Conservation (phyloP, 1,140 invertebrate species). For the Magallana ariakensis region DNA sequence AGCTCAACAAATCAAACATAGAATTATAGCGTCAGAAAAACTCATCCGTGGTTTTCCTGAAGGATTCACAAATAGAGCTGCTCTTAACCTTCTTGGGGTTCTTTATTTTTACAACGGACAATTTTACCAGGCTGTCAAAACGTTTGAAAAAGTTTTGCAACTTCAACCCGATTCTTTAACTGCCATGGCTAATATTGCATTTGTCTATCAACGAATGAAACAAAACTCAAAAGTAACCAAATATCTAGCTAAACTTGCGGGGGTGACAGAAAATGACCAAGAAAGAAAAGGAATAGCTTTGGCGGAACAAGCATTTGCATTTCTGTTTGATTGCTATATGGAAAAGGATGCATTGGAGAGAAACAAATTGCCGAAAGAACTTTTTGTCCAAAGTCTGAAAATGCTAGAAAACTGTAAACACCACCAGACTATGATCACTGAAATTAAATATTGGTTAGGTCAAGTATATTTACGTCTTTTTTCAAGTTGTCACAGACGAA, state of each 20-base stretch:
- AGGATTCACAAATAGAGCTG: constrained; percentile 39
- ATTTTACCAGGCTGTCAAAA: constrained; percentile 2
- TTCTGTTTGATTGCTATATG: constrained; percentile 43
- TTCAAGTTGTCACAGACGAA: neutral
- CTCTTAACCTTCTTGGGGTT: constrained; percentile 43
- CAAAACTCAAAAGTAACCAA: constrained; percentile 36
- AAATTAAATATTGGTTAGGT: constrained; percentile 49
- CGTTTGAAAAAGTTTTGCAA: constrained; percentile 38
- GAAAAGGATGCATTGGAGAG: constrained; percentile 31
- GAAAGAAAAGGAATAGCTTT: neutral
- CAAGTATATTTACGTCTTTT: constrained; percentile 42
- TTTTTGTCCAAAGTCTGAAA: constrained; percentile 22
- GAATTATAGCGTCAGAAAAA: constrained; percentile 21
- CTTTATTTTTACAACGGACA: constrained; percentile 39
- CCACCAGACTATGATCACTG: neutral
- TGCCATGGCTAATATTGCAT: constrained; percentile 40
- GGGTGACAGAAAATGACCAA: neutral
- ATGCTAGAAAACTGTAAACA: neutral
- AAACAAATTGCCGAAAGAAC: constrained; percentile 1
- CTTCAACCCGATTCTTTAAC: constrained; percentile 4
- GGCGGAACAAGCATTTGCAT: constrained; percentile 48
- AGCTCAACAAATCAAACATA: constrained; percentile 22
- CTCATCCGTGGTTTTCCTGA: constrained; percentile 33
- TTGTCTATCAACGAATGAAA: constrained; percentile 48
- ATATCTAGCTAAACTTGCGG: neutral